Conservation (phyloP, 2,888 invertebrate species). For the Hartigia nigra region DNA sequence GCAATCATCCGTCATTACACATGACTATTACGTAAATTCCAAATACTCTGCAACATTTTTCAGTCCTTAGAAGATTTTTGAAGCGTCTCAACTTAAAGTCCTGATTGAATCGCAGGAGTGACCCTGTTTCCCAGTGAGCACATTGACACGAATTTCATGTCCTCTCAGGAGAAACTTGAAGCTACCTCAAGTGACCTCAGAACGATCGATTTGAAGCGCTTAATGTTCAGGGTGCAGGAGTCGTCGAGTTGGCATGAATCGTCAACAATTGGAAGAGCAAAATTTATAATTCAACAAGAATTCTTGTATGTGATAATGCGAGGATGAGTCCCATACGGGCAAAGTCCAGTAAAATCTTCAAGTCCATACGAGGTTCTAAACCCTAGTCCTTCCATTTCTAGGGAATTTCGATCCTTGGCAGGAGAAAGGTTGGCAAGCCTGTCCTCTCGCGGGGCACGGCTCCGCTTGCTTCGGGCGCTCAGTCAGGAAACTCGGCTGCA, state of each 20-base stretch:
- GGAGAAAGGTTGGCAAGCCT: slow-evolving; percentile 43
- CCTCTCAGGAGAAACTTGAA: background rate
- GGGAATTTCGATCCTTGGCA: background rate
- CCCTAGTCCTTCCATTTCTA: background rate
- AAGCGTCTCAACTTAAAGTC: background rate
- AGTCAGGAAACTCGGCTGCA: slow-evolving; percentile 62
- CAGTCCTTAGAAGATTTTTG: background rate
- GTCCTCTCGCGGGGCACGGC: slow-evolving; percentile 55
- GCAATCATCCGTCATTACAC: background rate
- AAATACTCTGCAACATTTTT: background rate
- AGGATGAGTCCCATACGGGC: background rate
- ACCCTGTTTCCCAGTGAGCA: background rate
- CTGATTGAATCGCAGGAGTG: background rate
- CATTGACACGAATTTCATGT: background rate
- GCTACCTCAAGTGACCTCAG: background rate
- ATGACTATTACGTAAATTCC: background rate
- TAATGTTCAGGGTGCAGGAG: background rate
- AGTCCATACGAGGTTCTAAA: background rate
- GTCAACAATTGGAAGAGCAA: background rate
- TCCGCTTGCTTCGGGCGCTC: slow-evolving; percentile 50
- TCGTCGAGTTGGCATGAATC: background rate
- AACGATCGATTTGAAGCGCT: background rate
- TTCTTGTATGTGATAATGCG: background rate
- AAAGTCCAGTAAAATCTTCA: background rate
- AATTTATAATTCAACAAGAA: background rate